Evolutionary conservation across 2,113 vertebrate genomes (phyloP).

Genomic region (Coturnix japonica): DNA sequence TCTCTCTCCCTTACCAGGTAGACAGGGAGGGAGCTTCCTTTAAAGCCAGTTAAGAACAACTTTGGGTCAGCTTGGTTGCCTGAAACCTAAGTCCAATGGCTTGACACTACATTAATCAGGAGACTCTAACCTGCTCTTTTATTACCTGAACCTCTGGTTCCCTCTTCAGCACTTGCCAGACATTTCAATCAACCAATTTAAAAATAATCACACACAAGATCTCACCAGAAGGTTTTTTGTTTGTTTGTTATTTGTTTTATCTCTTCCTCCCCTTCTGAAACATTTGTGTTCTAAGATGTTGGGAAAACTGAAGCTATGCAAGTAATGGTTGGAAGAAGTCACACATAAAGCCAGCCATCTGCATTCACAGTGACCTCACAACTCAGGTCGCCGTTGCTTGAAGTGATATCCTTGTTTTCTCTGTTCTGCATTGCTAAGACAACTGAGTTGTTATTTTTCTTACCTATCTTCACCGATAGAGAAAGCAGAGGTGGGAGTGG

Average conservation of each 20-base stretch:
- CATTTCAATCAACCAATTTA: background rate
- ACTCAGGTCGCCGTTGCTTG: background rate
- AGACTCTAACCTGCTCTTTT: background rate
- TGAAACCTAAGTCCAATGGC: background rate
- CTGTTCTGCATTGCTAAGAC: background rate
- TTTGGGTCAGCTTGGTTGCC: background rate
- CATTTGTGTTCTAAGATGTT: background rate
- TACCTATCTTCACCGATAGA: background rate
- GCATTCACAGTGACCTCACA: fast-evolving
- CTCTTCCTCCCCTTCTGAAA: background rate
- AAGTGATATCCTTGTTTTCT: background rate
- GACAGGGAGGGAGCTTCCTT: background rate
- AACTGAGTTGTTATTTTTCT: background rate
- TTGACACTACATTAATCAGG: background rate
- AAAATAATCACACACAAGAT: background rate
- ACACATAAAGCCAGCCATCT: background rate
- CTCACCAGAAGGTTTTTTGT: background rate
- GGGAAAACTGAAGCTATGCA: background rate
- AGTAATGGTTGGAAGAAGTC: background rate
- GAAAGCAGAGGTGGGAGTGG: background rate
- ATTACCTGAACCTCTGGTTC: background rate
- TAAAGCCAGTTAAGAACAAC: background rate
- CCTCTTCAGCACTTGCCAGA: background rate
- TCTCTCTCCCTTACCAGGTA: background rate
- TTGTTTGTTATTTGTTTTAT: too few species aligned